phyloP scores from a whole-genome alignment of 1,140 invertebrate genomes.

The Camponotus pennsylvanicus region DNA sequence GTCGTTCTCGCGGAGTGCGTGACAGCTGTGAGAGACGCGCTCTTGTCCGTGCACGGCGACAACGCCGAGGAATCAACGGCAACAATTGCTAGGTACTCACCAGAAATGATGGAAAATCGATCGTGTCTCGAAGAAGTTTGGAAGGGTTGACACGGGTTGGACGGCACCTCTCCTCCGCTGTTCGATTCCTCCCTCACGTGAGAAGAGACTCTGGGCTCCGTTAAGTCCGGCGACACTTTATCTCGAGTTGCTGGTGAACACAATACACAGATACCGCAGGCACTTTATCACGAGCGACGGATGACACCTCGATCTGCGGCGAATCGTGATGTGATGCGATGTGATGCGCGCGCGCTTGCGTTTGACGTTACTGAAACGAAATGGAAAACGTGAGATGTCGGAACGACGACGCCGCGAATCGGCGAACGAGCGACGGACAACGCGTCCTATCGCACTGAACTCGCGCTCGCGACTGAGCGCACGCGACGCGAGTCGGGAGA shows the following conservation, averaged over 20 bases:
- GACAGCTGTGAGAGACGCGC: not conserved
- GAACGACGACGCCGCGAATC: not conserved
- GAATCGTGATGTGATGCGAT: slow-evolving; percentile 13
- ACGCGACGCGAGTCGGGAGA: not conserved
- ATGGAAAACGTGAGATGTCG: slow-evolving; percentile 4
- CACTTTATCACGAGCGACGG: slow-evolving; percentile 53
- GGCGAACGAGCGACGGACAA: not conserved
- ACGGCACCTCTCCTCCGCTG: not conserved
- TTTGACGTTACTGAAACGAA: slow-evolving; percentile 59
- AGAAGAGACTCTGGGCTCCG: slow-evolving; percentile 11
- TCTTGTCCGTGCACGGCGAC: not conserved
- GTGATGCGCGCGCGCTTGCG: not conserved
- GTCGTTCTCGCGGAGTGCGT: not conserved
- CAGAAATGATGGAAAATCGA: slow-evolving; percentile 32
- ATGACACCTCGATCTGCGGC: slow-evolving; percentile 45
- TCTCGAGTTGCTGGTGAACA: slow-evolving; percentile 33
- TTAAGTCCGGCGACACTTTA: slow-evolving; percentile 62
- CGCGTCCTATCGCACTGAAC: slow-evolving; percentile 66
- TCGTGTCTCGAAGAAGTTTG: slow-evolving; percentile 45
- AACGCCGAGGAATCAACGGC: not conserved
- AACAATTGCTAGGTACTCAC: slow-evolving; percentile 45
- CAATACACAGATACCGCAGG: slow-evolving; percentile 49
- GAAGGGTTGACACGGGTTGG: not conserved
- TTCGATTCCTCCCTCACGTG: slow-evolving; percentile 17
- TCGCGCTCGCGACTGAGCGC: slow-evolving; percentile 73